Evolutionary conservation across 2,113 vertebrate genomes (phyloP).

Genomic region (cattle (Bos taurus)): DNA sequence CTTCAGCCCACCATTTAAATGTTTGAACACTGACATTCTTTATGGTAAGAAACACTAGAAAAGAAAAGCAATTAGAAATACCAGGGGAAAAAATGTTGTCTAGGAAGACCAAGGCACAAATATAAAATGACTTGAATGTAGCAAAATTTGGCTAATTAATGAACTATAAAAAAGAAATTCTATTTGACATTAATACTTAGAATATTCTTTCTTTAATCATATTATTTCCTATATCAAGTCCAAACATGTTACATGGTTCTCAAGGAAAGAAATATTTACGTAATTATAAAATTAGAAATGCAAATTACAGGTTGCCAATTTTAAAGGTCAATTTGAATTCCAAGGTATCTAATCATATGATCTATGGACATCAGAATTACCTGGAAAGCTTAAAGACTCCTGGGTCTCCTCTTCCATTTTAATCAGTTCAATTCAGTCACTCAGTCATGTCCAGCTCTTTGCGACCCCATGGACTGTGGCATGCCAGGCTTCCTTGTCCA

Average conservation of each 20-base stretch:
- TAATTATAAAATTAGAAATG: slow-evolving; percentile 13
- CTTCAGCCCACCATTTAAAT: neutral
- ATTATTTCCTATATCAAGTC: neutral
- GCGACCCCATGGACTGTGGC: neutral
- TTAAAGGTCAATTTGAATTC: slow-evolving; percentile 27
- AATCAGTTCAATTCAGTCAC: neutral
- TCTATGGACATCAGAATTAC: neutral
- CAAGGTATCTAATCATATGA: neutral
- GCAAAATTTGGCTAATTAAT: neutral
- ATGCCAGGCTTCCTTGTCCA: neutral
- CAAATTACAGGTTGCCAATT: neutral
- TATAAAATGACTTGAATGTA: neutral
- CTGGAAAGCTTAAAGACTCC: neutral
- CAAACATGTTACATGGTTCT: neutral
- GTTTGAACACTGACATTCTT: neutral
- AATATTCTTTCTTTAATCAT: neutral
- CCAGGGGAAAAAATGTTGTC: neutral
- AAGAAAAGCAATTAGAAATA: neutral
- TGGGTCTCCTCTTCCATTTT: neutral
- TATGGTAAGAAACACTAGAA: neutral
- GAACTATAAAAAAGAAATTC: neutral
- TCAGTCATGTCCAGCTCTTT: neutral
- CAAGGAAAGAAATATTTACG: neutral
- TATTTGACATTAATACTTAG: neutral
- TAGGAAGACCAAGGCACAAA: neutral